Base-by-base conservation (phyloP, 2,888 invertebrate genomes). In the Scrobipalpa costella region DNA sequence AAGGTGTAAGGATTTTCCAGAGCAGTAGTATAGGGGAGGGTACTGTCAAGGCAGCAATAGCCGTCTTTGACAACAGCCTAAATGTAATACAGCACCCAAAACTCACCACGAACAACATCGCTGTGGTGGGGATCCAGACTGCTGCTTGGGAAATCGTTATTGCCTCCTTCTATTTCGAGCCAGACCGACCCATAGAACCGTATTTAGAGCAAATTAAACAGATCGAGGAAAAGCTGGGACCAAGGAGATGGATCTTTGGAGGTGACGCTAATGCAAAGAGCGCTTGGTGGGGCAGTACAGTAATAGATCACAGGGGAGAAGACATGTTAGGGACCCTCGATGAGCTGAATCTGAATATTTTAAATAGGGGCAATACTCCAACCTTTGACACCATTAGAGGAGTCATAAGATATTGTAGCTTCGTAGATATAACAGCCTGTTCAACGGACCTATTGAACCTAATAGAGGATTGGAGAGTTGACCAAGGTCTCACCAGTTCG, bases 51-150 rank as follows among this genome's bases (percentile, higher is more conserved):
- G 47, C 60, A 11, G 60, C 60, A 8, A 49, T 60, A 33, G 34
- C 13, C 15, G 17, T 60, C 27, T 60, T 60, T 38, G 49, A 60
- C 44, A 17, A 60, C 15, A 15, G 33, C 1, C n/a, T n/a, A n/a
- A n/a, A n/a, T n/a, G n/a, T n/a, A n/a, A 49, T 2, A 15, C 33
- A 60, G 17, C 15, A 33, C 49, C 34, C 47, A 49, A 8, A 49
- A 34, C 33, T 60, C n/a, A 60, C 60, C 49, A 60, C 60, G 2
- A 33, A 60, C 7, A 60, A 60, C 34, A 60, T 60, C 34, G 49
- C 34, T 9, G 60, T 49, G 49, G 60, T 60, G 47, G 34, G 34
- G 7, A 49, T 60, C 60, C 60, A 17, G 33, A 60, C 47, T 8
- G 11, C 33, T 8, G 47, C 60, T 7, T 60, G 60, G 60, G 15